Evolutionary conservation across 35 echinoderm and acorn worm species (phyloP), one percentile per base, ranked within the genome.

Genomic region (Ophiothrix spiculata): DNA sequence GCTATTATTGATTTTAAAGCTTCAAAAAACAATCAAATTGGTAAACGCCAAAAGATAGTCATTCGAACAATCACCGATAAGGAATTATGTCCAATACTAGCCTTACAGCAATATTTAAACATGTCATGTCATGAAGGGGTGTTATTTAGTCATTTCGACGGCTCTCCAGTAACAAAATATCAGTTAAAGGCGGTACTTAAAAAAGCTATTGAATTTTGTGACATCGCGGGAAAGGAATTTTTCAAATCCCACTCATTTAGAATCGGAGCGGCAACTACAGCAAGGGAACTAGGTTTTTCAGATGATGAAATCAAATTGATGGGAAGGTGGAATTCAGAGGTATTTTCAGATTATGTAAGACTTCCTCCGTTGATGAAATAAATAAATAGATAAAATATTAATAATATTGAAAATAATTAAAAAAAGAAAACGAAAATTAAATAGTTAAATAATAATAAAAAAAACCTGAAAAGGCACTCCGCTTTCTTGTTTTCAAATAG

Each of bases 11-110:
- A 33, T 33, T 56, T 60, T 56, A 2, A 32, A 4, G 21, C 14
- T 6, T 28, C 40, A 4, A 83, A 83, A 83, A 83, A 54, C 35
- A 83, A 83, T 54, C 80, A 83, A 35, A 12, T 35, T 16, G 80
- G 80, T 4, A 4, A 12, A 19, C 12, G 4, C 8, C 80, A 60
- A 15, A 35, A 8, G 6, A 28, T 83, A 34, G 40, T 31, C 4
- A 14, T 83, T 12, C 13, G n/a, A 21, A 12, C 10, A 4, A 14
- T 31, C 0, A n/a, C 16, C 1, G 28, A 83, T 56, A 32, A 4
- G 1, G 31, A 13, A 8, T 12, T 83, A 56, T 83, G 80, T 56
- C 80, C 42, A 83, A 35, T 83, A 1, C 25, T 31, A 33, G 42
- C 80, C 12, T 1, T 83, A 12, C n/a, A 12, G 2, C 21, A 83